A percentile compares a stretch with the other conserved stretches of the same genome.
phyloP scores from a whole-genome alignment of 92 coral and sea anemone species.

The Porites divaricata region DNA sequence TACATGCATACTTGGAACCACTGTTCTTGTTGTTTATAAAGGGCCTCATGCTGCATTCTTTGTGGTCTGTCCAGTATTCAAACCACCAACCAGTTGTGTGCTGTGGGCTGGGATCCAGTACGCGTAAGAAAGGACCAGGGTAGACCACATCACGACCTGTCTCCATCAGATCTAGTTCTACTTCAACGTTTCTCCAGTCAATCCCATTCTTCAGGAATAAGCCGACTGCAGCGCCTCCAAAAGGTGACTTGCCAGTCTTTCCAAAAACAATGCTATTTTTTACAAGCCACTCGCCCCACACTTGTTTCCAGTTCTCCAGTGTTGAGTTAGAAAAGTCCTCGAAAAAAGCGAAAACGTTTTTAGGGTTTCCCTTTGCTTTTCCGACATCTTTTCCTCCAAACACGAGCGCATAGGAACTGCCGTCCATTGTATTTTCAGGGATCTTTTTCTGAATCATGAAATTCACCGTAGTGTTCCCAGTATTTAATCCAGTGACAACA shows the following conservation, averaged over 20 bases:
- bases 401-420: conserved; percentile 54
- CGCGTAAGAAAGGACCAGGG: conserved; percentile 81
- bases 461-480: conserved; percentile 37
- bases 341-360: conserved; percentile 65
- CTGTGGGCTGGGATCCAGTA: conserved; percentile 31
- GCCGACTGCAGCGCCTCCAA: conserved; percentile 64
- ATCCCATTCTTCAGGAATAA: conserved; percentile 62
- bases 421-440: conserved; percentile 27
- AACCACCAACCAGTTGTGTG: conserved; percentile 92
- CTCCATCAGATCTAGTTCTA: conserved; percentile 83
- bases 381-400: conserved; percentile 62
- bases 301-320: conserved; percentile 56
- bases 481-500: conserved; percentile 52
- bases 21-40: conserved; percentile 67
- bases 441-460: conserved; percentile 55
- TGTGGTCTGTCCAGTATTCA: conserved; percentile 58
- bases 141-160: conserved; percentile 38
- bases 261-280: conserved; percentile 57
- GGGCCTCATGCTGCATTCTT: conserved; percentile 82
- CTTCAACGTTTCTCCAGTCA: conserved; percentile 79
- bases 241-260: conserved; percentile 59
- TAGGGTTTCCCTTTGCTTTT: conserved; percentile 50
- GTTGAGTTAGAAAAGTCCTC: conserved; percentile 61
- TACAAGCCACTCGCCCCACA: conserved; percentile 62
- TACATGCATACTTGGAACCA: conserved; percentile 54